phyloP scores from a whole-genome alignment of 2,113 vertebrate species.

The Crotalus horridus region DNA sequence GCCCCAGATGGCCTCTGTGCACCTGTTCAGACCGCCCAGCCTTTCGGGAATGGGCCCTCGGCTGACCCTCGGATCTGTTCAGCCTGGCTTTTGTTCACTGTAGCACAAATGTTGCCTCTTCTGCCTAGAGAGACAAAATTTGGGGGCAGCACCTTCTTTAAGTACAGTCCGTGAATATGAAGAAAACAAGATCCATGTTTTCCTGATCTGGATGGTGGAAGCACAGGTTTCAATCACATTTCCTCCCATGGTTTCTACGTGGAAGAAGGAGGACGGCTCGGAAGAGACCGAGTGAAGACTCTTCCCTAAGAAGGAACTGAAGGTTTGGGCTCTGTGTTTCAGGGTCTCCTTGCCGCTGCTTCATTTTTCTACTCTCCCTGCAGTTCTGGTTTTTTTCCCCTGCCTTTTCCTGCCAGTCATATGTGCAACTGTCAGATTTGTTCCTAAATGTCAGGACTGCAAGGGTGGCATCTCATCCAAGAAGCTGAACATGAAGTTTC shows the following conservation, averaged over 20 bases:
- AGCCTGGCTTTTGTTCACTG: neutral
- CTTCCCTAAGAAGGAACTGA: neutral
- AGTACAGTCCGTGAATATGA: neutral
- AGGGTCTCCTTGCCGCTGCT: neutral
- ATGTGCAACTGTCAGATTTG: neutral
- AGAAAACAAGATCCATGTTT: neutral
- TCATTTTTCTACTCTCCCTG: neutral
- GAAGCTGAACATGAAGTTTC: neutral
- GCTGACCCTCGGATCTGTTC: neutral
- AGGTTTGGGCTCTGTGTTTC: neutral
- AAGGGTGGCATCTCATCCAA: neutral
- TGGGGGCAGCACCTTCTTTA: neutral
- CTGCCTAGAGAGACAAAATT: rapidly evolving
- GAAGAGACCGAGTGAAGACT: neutral
- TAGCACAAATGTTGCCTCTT: neutral
- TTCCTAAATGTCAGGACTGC: neutral
- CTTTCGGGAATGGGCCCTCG: neutral
- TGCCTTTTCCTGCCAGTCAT: constrained; percentile 14
- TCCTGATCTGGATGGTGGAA: constrained; percentile 7
- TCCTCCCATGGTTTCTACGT: neutral
- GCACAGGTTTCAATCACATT: constrained; percentile 7
- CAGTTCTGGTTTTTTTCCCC: constrained; percentile 1
- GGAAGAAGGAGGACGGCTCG: neutral
- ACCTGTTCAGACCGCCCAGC: neutral
- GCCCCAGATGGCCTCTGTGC: neutral